Evolutionary conservation across 53 echinoderm and acorn worm species (phyloP).

Genomic region (Zoroaster sp.): DNA sequence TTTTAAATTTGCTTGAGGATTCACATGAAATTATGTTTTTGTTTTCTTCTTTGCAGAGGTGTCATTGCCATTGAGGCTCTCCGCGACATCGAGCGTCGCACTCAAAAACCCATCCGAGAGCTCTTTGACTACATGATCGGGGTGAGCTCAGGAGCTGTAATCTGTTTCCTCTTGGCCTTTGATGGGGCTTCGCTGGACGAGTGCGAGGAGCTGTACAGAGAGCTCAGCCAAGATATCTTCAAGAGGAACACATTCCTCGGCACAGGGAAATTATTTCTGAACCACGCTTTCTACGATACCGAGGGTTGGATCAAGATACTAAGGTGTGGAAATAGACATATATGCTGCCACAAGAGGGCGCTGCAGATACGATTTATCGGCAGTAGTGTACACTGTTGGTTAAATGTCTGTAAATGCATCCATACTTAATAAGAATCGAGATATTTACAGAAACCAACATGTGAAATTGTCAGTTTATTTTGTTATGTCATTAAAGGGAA

Average conservation of each 20-base stretch:
- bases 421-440: too few relatives aligned
- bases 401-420: too few relatives aligned
- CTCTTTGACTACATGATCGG: slow-evolving; percentile 96
- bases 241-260: slow-evolving; percentile 86
- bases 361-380: too few relatives aligned
- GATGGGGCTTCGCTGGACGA: slow-evolving; percentile 68
- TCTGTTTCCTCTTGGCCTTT: slow-evolving; percentile 79
- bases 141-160: slow-evolving; percentile 93
- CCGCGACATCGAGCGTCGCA: slow-evolving; percentile 73
- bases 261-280: slow-evolving; percentile 86
- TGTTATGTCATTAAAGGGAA: too few relatives aligned
- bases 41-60: slow-evolving; percentile 59
- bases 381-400: too few relatives aligned
- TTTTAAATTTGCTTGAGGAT: too few relatives aligned
- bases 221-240: slow-evolving; percentile 77
- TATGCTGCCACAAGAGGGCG: too few relatives aligned
- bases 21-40: too few relatives aligned
- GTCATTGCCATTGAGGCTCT: slow-evolving; percentile 86
- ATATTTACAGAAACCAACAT: too few relatives aligned
- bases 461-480: too few relatives aligned
- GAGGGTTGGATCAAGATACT: slow-evolving; percentile 92
- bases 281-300: slow-evolving; percentile 94
- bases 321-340: slow-evolving; percentile 53
- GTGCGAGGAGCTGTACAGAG: slow-evolving; percentile 82
- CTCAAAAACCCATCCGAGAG: slow-evolving; percentile 71